Conservation (phyloP, 2,888 invertebrate species). For the Polia nebulosa region DNA sequence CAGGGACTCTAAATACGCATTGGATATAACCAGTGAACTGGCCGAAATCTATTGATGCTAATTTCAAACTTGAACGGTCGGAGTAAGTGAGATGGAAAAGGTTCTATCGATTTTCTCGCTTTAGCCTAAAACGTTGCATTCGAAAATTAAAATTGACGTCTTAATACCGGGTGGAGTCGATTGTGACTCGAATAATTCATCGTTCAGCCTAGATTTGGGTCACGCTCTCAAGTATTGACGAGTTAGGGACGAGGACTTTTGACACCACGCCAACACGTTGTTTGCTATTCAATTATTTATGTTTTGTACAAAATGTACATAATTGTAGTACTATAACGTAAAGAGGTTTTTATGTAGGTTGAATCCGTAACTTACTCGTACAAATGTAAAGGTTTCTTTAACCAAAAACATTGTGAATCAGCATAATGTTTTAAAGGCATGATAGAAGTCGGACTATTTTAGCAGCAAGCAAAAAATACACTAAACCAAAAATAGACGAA, state of each 20-base stretch:
- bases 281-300: constrained; percentile 31
- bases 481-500: constrained; percentile 36
- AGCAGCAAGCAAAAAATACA: not conserved
- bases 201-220: constrained; percentile 51
- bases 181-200: constrained; percentile 60
- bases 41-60: constrained; percentile 68
- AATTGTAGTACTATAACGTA: not conserved
- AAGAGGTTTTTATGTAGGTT: not conserved
- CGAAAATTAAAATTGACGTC: constrained; percentile 73
- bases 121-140: constrained; percentile 63
- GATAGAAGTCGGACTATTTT: not conserved
- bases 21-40: constrained; percentile 64
- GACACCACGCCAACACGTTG: constrained; percentile 36
- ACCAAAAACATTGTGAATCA: not conserved
- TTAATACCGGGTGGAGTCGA: constrained; percentile 51
- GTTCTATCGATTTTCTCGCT: constrained; percentile 65
- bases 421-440: not conserved
- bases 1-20: constrained; percentile 60
- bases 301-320: constrained; percentile 1
- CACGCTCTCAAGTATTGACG: constrained; percentile 48
- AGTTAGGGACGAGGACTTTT: constrained; percentile 19
- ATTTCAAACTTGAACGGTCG: constrained; percentile 66
- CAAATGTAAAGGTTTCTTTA: not conserved
- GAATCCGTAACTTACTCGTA: not conserved
- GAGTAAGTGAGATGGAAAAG: constrained; percentile 71